Evolutionary conservation across 2,113 vertebrate species (phyloP), one percentile per base, ranked within the genome.

Genomic region (Theristicus caerulescens): DNA sequence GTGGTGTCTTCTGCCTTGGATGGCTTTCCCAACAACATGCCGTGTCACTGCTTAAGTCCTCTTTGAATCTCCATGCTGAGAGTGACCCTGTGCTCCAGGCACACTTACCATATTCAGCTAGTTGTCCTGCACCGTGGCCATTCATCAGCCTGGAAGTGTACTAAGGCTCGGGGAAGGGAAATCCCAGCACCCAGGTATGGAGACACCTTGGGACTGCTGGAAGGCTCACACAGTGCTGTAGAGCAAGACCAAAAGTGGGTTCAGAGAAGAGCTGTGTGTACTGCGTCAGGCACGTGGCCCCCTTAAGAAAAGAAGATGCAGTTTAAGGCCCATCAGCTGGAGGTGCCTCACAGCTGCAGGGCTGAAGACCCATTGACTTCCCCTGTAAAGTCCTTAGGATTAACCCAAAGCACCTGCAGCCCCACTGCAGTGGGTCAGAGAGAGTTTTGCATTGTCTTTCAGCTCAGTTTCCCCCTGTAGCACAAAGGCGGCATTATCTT

Each of bases 381-480:
- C 10, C 17, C 58, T 51, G 40, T 12, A 49, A 32, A 11, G 9
- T 15, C 13, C 26, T 91, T 38, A 57, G 34, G 11, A 19, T 73
- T 70, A 46, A 59, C 8, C 2, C 47, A 72, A 42, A 57, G 27
- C 26, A 76, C 34, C 44, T 59, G 24, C 42, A 72, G 38, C 47
- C 38, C n/a, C 2, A 3, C 2, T 38, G 29, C 10, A 47, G 81
- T 0, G 1, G 7, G 3, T 71, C 38, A 24, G n/a, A 49, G 29
- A n/a, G 34, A 14, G 24, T 40, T 85, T 64, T 64, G 51, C 0
- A 3, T 10, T 36, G 16, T n/a, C 7, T 64, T 49, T 46, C 6
- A 59, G 21, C 29, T n/a, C 19, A 11, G 42, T 31, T 91, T 59
- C 9, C 4, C 14, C 26, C 44, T 24, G 31, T 36, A 82, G 38